Base-by-base conservation (phyloP, 2,113 vertebrate species). In the Microtus ochrogaster region DNA sequence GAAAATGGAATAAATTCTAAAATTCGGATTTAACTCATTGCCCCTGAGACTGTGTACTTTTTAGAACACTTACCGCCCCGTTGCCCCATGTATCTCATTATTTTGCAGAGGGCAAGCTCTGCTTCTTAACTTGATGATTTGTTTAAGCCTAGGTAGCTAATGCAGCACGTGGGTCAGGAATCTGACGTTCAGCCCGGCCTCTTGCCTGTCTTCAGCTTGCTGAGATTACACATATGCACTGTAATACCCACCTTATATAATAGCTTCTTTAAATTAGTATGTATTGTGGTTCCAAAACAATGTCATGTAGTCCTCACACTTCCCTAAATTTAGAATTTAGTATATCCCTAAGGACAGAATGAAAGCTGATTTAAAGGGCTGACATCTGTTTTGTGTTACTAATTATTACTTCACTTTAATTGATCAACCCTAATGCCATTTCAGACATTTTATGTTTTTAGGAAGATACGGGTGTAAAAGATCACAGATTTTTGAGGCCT, bases 1-100 rank as follows among this genome's bases (percentile, higher is more conserved):
- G 93, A 93, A 84, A 22, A 96, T 95, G 77, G 55, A 97, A 97
- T 97, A 98, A 98, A 98, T 49, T 49, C 16, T 94, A 89, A 93
- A 55, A 36, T 78, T 85, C 91, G 73, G 39, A 93, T 92, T 95
- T 61, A 92, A 65, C 68, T 36, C 74, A 85, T 94, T 92, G 55
- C 36, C 28, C 41, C 61, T 92, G 65, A 28, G 92, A 88, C 11
- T 88, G 65, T 36, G 66, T 72, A 92, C 61, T 94, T 76, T 82
- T 81, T 66, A 16, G 49, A 88, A 44, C 0, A 28, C 12, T 3
- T 93, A 26, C 44, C 76, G 41, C 26, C 65, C 55, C 39, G 3
- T 78, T 68, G 76, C 7, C 26, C 7, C 28, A 63, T 22, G 41
- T 44, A 49, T 73, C 26, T 76, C 28, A 49, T 41, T 33, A 90